phyloP scores from a whole-genome alignment of 2,888 invertebrate genomes.

The Plagodis dolabraria region DNA sequence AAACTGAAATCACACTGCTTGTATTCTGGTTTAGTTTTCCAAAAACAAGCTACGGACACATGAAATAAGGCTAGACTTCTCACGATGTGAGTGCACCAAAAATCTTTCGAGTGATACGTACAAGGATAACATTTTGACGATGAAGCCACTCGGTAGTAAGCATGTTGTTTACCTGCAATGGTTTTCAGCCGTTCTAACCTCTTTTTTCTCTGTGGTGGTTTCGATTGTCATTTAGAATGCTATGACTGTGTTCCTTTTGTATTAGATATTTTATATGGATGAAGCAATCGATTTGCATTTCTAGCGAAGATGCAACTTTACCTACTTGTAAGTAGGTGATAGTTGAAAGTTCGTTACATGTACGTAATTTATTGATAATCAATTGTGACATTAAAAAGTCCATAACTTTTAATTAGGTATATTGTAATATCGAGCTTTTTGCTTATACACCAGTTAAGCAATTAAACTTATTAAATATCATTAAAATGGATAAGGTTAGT shows the following conservation, averaged over 20 bases:
- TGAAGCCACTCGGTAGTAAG: too few relatives aligned
- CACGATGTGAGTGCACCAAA: too few relatives aligned
- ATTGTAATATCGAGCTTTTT: not conserved
- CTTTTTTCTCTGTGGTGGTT: not conserved
- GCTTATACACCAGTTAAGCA: too few relatives aligned
- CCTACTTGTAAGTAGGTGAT: conserved; percentile 21
- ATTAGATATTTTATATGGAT: conserved; percentile 18
- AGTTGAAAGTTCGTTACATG: conserved; percentile 19
- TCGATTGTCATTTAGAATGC: conserved; percentile 11
- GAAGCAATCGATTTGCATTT: conserved; percentile 22
- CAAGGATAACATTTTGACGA: too few relatives aligned
- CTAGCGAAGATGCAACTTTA: conserved; percentile 17
- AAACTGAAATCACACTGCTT: too few relatives aligned
- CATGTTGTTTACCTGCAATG: not conserved
- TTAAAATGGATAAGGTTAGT: too few relatives aligned
- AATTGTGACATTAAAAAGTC: not conserved
- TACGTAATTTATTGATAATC: not conserved
- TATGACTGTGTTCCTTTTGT: conserved; percentile 19
- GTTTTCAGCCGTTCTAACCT: not conserved
- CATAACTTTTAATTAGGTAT: not conserved
- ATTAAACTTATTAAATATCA: too few relatives aligned
- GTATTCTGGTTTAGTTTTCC: too few relatives aligned
- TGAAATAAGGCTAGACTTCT: too few relatives aligned
- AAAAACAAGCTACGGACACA: too few relatives aligned
- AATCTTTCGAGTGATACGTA: too few relatives aligned